Evolutionary conservation across 2,888 invertebrate genomes (phyloP), one percentile per base, ranked within the genome.

Genomic region (Thecocarcelia acutangulata): DNA sequence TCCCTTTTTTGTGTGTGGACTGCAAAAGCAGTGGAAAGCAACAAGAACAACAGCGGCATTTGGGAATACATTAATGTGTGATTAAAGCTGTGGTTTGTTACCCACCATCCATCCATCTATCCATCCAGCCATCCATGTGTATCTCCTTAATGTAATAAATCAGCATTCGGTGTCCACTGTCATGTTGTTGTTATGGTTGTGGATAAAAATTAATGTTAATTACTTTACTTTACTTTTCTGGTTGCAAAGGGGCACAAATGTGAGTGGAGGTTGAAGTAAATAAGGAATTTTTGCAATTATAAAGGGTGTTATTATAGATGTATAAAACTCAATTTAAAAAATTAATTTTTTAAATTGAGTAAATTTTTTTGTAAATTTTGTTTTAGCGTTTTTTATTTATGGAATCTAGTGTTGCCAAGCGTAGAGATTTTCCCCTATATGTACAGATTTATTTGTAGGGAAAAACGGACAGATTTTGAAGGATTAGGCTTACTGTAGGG

Each of bases 1-100:
- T 74, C 54, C 63, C 37, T 56, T 73, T 44, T 44, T 28, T 2
- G 12, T 64, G 6, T 46, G 21, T 56, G 28, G 1, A 24, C 24
- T 40, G 12, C n/a, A 19, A 1, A n/a, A 0, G 11, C 9, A 6
- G 15, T 24, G 4, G 9, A 24, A 1, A 15, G 46, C 37, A 40
- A 40, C 0, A 13, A 33, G 33, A 33, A 9, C 13, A 33, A 9
- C 13, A 37, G 19, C n/a, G n/a, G 19, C n/a, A 15, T 0, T 9
- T 13, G 33, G 28, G 9, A 28, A 40, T 50, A 12, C 9, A 40
- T 70, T 42, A 72, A 42, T 72, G 28, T 72, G 61, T 19, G 61
- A 63, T 52, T 61, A 63, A 63, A 44, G 33, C 46, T 73, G 61
- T 61, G 52, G 54, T 42, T 42, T 63, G 50, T 50, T 9, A 44